Conservation (phyloP, 2,888 invertebrate species). For the Andrena haemorrhoa region DNA sequence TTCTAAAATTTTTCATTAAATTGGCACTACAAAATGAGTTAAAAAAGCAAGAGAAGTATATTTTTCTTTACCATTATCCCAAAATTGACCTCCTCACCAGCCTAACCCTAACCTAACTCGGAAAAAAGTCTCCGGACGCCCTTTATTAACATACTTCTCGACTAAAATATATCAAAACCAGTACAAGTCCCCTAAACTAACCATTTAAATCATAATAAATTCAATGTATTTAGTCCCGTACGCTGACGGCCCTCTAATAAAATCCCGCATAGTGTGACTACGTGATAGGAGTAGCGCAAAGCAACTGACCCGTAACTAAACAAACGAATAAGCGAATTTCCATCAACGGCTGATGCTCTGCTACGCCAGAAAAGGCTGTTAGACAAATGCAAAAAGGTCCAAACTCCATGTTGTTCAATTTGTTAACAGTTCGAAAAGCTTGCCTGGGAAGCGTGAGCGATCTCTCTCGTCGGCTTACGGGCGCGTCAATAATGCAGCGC, state of each 20-base stretch:
- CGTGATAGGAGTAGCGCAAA: background rate
- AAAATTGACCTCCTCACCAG: too few relatives aligned
- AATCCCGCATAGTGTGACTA: background rate
- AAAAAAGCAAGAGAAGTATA: too few relatives aligned
- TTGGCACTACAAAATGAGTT: too few relatives aligned
- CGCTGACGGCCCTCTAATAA: background rate
- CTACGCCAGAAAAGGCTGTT: background rate
- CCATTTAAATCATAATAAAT: too few relatives aligned
- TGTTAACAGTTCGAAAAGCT: slow-evolving; percentile 47
- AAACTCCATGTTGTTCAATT: slow-evolving; percentile 45
- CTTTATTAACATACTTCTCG: too few relatives aligned
- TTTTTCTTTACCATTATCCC: too few relatives aligned
- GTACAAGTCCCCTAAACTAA: too few relatives aligned
- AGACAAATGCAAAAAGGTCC: background rate
- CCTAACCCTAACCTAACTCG: too few relatives aligned
- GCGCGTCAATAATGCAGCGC: slow-evolving; percentile 32
- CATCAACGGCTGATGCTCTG: slow-evolving; percentile 5
- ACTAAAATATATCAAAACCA: too few relatives aligned
- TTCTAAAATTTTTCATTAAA: too few relatives aligned
- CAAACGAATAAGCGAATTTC: slow-evolving; percentile 7
- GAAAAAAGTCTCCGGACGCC: too few relatives aligned
- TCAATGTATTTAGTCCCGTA: too few relatives aligned
- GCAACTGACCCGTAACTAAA: slow-evolving; percentile 1
- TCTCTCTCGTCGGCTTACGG: slow-evolving; percentile 38
- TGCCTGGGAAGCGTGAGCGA: slow-evolving; percentile 17